Conservation (phyloP, 1,140 invertebrate genomes). For the Ceratosolen fusciceps region DNA sequence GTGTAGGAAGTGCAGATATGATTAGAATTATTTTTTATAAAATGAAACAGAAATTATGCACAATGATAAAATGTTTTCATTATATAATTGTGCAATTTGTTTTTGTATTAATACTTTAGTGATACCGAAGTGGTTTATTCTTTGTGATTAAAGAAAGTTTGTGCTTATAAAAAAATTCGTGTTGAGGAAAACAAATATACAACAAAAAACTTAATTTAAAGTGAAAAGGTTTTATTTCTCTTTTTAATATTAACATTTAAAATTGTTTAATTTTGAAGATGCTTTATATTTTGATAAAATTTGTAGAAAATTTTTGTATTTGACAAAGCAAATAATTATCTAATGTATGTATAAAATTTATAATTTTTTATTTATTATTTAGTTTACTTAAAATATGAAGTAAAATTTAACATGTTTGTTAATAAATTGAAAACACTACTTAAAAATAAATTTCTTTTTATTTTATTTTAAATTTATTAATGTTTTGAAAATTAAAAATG, state of each 20-base stretch:
- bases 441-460: too few species aligned
- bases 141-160: slow-evolving; percentile 29
- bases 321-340: slow-evolving; percentile 18
- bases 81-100: background rate
- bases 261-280: slow-evolving; percentile 14
- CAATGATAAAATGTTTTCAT: slow-evolving; percentile 4
- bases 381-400: too few species aligned
- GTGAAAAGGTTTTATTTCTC: background rate
- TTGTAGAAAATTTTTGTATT: slow-evolving; percentile 6
- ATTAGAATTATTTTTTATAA: slow-evolving; percentile 8
- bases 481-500: too few species aligned
- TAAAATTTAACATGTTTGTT: too few species aligned
- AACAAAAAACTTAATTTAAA: background rate
- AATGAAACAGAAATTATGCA: background rate
- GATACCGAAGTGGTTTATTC: slow-evolving; percentile 16
- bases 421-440: too few species aligned
- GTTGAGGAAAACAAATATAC: background rate
- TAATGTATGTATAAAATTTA: slow-evolving; percentile 41
- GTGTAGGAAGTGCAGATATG: slow-evolving; percentile 13
- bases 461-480: too few species aligned
- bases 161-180: slow-evolving; percentile 13
- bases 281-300: slow-evolving; percentile 5
- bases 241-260: background rate
- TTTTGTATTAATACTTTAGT: slow-evolving; percentile 18
- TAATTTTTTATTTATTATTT: background rate